Base-by-base conservation (phyloP, 2,797 vertebrate genomes). In the Rallus crepitans region DNA sequence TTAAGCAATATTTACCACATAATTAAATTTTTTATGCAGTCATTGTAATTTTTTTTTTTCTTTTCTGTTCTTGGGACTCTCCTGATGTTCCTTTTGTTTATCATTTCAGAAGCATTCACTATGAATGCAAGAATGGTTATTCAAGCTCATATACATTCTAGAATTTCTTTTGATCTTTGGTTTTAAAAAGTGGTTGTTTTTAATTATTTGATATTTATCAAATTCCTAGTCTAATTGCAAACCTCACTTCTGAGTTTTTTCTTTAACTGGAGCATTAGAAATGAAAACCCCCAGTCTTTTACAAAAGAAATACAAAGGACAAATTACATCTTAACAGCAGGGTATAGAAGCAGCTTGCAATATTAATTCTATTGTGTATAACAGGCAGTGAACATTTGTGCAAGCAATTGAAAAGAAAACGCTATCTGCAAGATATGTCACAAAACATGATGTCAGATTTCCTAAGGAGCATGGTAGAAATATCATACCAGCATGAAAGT, bases 401-500 rank as follows among this genome's bases (percentile, higher is more conserved):
- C 83, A 86, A 91, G 53, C 82, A 61, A 82, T 55, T 55, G 77
- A 84, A 89, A 91, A 87, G 90, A 88, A 90, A 90, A 87, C 18
- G 25, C 21, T 89, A 2, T 92, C 83, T 91, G 90, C 53, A 66
- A 92, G 81, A 92, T 40, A 18, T 83, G 88, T 71, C 92, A 89
- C 72, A 85, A 91, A 91, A 88, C 75, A 40, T 6, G 63, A 93
- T 59, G 83, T 79, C 77, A 76, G 57, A 39, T 89, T 93, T 97
- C 83, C 94, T 69, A 56, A 94, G 82, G 70, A 96, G 79, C 60
- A 79, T 66, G 60, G 23, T 45, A 63, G 76, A 94, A 94, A 93
- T 90, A 90, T 35, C 88, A 35, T 52, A 71, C 33, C 24, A 53
- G 19, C 68, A 50, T 3, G 12, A 61, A 88, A 87, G 76, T 12